These are phyloP conservation scores for Shargacucullia verbasci DNA, from an alignment of 2,888 invertebrate species.

Conservation along the genomic window DNA sequence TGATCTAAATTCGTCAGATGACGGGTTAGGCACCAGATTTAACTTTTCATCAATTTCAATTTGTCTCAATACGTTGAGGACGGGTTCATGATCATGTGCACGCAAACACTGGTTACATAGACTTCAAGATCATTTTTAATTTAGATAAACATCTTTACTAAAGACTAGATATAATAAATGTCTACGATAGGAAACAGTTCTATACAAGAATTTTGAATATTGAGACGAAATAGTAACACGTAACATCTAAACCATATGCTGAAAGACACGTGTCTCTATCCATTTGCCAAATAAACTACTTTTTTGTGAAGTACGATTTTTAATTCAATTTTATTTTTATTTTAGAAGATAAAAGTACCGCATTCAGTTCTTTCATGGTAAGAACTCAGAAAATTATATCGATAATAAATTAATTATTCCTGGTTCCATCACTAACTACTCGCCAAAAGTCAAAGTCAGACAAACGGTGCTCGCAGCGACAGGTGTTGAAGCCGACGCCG, in stretches of 20 bases:
- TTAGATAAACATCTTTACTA: slow-evolving; percentile 30
- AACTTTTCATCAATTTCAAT: slow-evolving; percentile 49
- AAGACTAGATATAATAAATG: background rate
- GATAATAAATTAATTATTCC: slow-evolving; percentile 13
- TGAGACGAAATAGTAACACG: too few relatives aligned
- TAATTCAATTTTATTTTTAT: too few relatives aligned
- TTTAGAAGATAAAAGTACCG: too few relatives aligned
- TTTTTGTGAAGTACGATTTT: too few relatives aligned
- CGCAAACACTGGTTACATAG: slow-evolving; percentile 39
- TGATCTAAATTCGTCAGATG: slow-evolving; percentile 26
- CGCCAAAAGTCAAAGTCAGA: slow-evolving; percentile 58
- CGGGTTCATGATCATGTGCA: slow-evolving; percentile 27
- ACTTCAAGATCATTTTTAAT: slow-evolving; percentile 35
- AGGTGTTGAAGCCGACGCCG: slow-evolving; percentile 65
- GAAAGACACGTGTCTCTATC: too few relatives aligned
- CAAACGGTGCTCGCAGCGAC: slow-evolving; percentile 76
- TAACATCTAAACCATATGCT: too few relatives aligned
- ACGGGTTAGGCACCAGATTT: slow-evolving; percentile 25
- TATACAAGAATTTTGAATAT: too few relatives aligned
- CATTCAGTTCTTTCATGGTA: too few relatives aligned
- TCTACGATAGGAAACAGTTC: background rate
- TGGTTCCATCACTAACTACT: slow-evolving; percentile 49
- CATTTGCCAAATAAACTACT: too few relatives aligned
- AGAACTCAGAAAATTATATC: slow-evolving; percentile 26
- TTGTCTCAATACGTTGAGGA: slow-evolving; percentile 36